Percentiles rank a stretch among this genome's conserved stretches.
phyloP scores from a whole-genome alignment of 2,888 invertebrate genomes.

The Adineta ricciae region DNA sequence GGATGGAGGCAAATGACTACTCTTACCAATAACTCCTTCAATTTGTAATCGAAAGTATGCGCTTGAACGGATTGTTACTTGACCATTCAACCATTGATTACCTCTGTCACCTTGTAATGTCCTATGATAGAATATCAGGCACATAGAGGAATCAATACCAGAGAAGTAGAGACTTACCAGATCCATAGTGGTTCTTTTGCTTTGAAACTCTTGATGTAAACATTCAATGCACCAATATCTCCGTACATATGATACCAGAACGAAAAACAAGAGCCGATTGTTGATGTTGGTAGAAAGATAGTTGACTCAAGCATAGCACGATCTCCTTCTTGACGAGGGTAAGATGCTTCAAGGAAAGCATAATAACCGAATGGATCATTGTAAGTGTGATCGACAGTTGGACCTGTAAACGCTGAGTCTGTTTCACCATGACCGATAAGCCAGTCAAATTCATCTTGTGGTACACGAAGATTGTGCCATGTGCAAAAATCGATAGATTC shows the following conservation, averaged over 20 bases:
- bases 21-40: slow-evolving; percentile 33
- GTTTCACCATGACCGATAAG: neutral
- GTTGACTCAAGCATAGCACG: slow-evolving; percentile 55
- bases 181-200: neutral
- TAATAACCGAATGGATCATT: slow-evolving; percentile 51
- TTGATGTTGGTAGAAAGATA: slow-evolving; percentile 25
- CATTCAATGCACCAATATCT: slow-evolving; percentile 25
- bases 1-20: neutral
- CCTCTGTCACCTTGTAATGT: slow-evolving; percentile 40
- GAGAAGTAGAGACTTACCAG: neutral
- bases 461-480: slow-evolving; percentile 36
- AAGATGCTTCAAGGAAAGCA: slow-evolving; percentile 70
- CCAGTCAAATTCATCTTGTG: slow-evolving; percentile 24
- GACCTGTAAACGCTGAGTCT: neutral
- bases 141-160: neutral
- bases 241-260: slow-evolving; percentile 38
- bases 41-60: slow-evolving; percentile 29
- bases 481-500: slow-evolving; percentile 38
- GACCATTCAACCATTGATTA: slow-evolving; percentile 40
- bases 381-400: slow-evolving; percentile 30
- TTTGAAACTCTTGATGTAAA: slow-evolving; percentile 25
- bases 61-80: slow-evolving; percentile 37
- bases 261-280: slow-evolving; percentile 34
- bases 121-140: slow-evolving; percentile 36
- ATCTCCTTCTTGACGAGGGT: slow-evolving; percentile 57